A percentile compares a stretch with the other conserved stretches of the same genome.
phyloP scores from a whole-genome alignment of 2,113 vertebrate genomes.

The Sphaerodactylus townsendi region DNA sequence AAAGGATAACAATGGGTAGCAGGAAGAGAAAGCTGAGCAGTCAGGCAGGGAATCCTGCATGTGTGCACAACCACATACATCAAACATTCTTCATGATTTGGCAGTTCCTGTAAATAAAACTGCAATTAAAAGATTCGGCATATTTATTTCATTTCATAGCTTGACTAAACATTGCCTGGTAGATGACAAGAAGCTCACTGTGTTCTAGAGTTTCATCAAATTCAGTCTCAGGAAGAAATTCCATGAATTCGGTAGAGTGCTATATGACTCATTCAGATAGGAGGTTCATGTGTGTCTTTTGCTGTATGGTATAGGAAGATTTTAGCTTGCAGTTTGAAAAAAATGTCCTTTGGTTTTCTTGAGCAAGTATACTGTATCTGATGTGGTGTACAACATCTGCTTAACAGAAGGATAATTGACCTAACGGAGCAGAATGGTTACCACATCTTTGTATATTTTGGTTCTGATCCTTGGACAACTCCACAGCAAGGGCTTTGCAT shows the following conservation, averaged over 20 bases:
- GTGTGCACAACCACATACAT: no score
- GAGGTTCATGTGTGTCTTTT: no score
- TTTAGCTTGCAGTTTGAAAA: not conserved
- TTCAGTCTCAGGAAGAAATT: not conserved
- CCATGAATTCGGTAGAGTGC: no score
- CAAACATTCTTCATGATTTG: not conserved
- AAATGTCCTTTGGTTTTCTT: not conserved
- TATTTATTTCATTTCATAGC: not conserved
- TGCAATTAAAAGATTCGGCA: not conserved
- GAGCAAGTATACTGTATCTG: accelerated
- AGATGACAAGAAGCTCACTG: not conserved
- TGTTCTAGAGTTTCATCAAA: no score
- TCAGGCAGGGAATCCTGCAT: not conserved
- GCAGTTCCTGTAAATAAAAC: not conserved
- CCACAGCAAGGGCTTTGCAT: not conserved
- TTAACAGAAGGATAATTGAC: not conserved
- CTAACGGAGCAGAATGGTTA: not conserved
- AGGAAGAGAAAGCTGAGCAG: not conserved
- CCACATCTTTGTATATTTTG: not conserved
- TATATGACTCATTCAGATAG: no score
- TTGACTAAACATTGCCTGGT: not conserved
- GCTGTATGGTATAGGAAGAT: no score
- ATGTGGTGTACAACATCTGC: not conserved
- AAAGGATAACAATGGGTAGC: no score
- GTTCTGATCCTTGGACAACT: not conserved